Percentiles rank a stretch among this genome's conserved stretches.
Evolutionary conservation across 2,888 invertebrate genomes (phyloP).

Genomic region (Mythimna vitellina): DNA sequence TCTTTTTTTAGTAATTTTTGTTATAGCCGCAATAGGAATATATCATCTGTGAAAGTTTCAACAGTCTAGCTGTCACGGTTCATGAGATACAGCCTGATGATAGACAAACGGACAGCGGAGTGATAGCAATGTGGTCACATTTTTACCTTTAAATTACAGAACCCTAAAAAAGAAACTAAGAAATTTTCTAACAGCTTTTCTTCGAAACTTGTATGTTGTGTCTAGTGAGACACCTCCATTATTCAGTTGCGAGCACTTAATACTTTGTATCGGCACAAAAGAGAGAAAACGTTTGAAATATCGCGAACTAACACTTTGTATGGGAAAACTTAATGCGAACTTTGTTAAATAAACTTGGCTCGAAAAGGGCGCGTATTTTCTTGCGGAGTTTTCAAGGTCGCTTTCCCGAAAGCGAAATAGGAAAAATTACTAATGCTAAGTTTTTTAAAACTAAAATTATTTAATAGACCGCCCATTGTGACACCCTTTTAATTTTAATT

Average conservation of each 20-base stretch:
- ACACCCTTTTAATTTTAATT: too few species aligned
- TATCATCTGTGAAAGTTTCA: too few species aligned
- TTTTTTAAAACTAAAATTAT: too few species aligned
- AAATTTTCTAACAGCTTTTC: slow-evolving; percentile 46
- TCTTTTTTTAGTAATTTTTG: too few species aligned
- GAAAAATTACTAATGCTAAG: too few species aligned
- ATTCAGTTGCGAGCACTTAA: slow-evolving; percentile 32
- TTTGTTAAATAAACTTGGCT: slow-evolving; percentile 9
- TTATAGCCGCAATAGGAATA: too few species aligned
- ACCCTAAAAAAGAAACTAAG: slow-evolving; percentile 12
- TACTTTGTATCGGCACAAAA: slow-evolving; percentile 55
- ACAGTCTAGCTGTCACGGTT: too few species aligned
- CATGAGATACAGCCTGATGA: too few species aligned
- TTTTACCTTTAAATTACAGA: too few species aligned
- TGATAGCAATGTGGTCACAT: too few species aligned
- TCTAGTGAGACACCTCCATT: slow-evolving; percentile 35
- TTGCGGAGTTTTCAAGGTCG: background rate
- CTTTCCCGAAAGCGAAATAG: slow-evolving; percentile 13
- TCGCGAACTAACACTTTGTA: slow-evolving; percentile 34
- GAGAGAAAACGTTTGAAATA: slow-evolving; percentile 59
- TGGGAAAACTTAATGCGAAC: slow-evolving; percentile 20
- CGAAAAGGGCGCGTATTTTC: slow-evolving; percentile 31
- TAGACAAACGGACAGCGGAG: too few species aligned
- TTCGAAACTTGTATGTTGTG: slow-evolving; percentile 22
- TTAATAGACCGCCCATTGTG: too few species aligned